Conservation (phyloP, 64 coral and sea anemone species). For the Exaiptasia diaphana region DNA sequence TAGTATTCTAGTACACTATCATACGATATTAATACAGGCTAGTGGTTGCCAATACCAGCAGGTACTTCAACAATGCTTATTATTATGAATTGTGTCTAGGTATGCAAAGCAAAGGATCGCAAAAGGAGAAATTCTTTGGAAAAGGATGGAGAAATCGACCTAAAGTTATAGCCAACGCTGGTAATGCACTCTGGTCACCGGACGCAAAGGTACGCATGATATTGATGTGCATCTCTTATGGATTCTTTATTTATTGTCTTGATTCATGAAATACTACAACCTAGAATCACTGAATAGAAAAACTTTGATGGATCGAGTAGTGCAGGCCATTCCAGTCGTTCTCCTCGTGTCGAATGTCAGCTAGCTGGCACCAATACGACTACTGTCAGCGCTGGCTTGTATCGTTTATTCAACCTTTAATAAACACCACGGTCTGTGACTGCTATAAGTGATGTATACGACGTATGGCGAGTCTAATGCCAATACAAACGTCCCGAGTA, state of each 20-base stretch:
- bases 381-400: slow-evolving; percentile 8
- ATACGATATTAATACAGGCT: too few species aligned
- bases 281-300: too few species aligned
- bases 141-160: slow-evolving; percentile 83
- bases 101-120: slow-evolving; percentile 78
- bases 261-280: too few species aligned
- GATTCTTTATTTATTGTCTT: too few species aligned
- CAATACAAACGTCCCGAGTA: neutral
- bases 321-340: slow-evolving; percentile 83
- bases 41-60: neutral
- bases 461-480: neutral
- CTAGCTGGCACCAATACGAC: slow-evolving; percentile 11
- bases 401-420: slow-evolving; percentile 16
- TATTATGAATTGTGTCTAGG: slow-evolving; percentile 51
- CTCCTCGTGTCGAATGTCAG: slow-evolving; percentile 63
- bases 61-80: neutral
- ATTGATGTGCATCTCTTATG: too few species aligned
- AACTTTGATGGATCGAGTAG: too few species aligned
- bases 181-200: slow-evolving; percentile 69
- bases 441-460: slow-evolving; percentile 41
- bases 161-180: slow-evolving; percentile 86
- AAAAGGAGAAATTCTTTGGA: slow-evolving; percentile 84
- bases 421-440: neutral
- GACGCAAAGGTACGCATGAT: slow-evolving; percentile 27
- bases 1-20: too few species aligned